These are phyloP conservation scores for Zonitis immaculata DNA, from an alignment of 2,888 invertebrate species.

Conservation along the genomic window DNA sequence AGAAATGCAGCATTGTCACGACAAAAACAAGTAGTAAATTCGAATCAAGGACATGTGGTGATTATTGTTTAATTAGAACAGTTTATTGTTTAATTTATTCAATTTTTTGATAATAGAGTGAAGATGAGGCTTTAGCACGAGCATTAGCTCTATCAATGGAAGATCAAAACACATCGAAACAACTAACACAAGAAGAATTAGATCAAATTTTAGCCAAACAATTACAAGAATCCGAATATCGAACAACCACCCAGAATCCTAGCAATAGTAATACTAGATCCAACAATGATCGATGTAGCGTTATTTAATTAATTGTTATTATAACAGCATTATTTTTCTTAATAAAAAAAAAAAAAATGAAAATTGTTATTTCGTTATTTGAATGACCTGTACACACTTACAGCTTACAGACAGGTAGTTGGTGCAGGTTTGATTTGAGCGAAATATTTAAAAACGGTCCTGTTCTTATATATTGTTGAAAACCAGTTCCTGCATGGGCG, in stretches of 20 bases:
- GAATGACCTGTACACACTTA: neutral
- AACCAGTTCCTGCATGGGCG: conserved; percentile 29
- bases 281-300: conserved; percentile 46
- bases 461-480: conserved; percentile 22
- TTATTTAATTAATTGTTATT: conserved; percentile 40
- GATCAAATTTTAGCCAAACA: conserved; percentile 54
- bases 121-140: conserved; percentile 86
- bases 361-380: too few relatives aligned
- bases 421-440: neutral
- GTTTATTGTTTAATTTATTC: conserved; percentile 23
- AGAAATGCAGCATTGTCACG: conserved; percentile 52
- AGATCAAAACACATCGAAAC: conserved; percentile 47
- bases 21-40: conserved; percentile 36
- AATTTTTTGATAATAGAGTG: conserved; percentile 53
- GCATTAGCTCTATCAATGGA: conserved; percentile 75
- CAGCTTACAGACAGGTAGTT: neutral
- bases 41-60: conserved; percentile 60
- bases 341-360: too few relatives aligned
- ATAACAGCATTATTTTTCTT: neutral
- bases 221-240: conserved; percentile 40
- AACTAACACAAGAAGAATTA: conserved; percentile 39
- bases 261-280: conserved; percentile 27
- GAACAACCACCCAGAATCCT: conserved; percentile 31
- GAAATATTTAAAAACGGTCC: conserved; percentile 12
- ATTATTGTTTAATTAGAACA: conserved; percentile 24